Conservation (phyloP, 53 echinoderm and acorn worm genomes). For the Hippasteria phrygiana region DNA sequence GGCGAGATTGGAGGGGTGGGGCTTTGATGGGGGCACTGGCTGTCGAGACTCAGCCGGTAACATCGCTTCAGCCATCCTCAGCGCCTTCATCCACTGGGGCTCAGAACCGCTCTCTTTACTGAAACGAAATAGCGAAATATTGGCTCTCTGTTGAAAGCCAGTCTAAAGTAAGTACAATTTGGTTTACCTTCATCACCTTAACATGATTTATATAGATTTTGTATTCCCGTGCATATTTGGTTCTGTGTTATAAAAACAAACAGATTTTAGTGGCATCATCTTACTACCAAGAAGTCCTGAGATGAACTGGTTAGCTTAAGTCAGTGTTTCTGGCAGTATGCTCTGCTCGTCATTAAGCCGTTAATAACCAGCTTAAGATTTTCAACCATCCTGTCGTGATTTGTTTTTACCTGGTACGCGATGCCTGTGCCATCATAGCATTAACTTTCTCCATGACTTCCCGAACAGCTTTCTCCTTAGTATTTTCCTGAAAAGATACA, state of each 20-base stretch:
- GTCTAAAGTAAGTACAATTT: not conserved
- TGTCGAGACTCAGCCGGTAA: no score
- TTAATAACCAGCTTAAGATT: no score
- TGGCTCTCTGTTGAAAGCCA: no score
- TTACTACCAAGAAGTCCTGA: no score
- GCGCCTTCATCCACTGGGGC: slow-evolving; percentile 2
- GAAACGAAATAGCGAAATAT: not conserved
- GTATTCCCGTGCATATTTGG: not conserved
- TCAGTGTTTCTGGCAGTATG: no score
- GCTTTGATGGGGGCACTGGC: not conserved
- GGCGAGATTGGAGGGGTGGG: not conserved
- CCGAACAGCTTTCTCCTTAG: not conserved
- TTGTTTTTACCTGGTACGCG: not conserved
- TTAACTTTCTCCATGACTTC: slow-evolving; percentile 27
- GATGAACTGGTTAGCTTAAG: no score
- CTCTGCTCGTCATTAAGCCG: no score
- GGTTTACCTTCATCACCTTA: not conserved
- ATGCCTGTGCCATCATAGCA: slow-evolving; percentile 5
- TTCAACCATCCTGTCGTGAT: no score
- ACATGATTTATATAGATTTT: not conserved
- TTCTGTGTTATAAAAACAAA: no score
- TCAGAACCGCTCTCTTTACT: not conserved
- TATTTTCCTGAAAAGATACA: not conserved
- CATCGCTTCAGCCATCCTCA: not conserved
- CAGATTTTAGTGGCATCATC: no score